phyloP scores from a whole-genome alignment of 2,113 vertebrate species.

The Tragelaphus buxtoni region DNA sequence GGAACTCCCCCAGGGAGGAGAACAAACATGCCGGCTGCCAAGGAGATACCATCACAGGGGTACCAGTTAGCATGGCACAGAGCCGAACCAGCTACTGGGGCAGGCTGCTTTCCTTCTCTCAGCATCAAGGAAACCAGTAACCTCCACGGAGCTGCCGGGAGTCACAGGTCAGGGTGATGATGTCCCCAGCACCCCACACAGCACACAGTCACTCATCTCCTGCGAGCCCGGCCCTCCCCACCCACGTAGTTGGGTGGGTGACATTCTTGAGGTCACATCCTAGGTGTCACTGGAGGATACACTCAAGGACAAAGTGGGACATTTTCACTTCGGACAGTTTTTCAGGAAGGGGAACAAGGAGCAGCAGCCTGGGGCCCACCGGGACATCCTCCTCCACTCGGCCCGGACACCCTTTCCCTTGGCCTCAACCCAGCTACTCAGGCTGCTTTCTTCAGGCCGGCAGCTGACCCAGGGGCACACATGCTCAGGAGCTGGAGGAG shows the following conservation, averaged over 20 bases:
- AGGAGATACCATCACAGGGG: not conserved
- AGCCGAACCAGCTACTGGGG: accelerated
- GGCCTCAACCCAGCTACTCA: accelerated
- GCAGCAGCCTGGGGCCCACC: not conserved
- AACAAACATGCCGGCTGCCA: not conserved
- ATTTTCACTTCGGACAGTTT: not conserved
- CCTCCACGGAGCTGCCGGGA: not conserved
- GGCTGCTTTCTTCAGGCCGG: not conserved
- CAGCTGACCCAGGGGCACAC: not conserved
- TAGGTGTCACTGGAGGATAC: not conserved
- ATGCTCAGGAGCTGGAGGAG: not conserved
- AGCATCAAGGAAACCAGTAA: not conserved
- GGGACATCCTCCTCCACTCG: accelerated
- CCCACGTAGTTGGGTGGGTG: not conserved
- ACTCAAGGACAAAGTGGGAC: not conserved
- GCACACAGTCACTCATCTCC: not conserved
- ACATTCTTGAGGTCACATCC: not conserved
- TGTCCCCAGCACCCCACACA: not conserved
- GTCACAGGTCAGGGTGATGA: not conserved
- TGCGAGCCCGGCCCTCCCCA: not conserved
- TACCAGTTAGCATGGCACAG: not conserved
- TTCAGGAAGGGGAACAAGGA: not conserved
- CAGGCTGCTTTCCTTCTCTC: not conserved
- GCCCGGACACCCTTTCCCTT: not conserved
- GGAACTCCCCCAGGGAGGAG: not conserved